Evolutionary conservation across 2,113 vertebrate genomes (phyloP).

Genomic region (Hydropotes inermis): DNA sequence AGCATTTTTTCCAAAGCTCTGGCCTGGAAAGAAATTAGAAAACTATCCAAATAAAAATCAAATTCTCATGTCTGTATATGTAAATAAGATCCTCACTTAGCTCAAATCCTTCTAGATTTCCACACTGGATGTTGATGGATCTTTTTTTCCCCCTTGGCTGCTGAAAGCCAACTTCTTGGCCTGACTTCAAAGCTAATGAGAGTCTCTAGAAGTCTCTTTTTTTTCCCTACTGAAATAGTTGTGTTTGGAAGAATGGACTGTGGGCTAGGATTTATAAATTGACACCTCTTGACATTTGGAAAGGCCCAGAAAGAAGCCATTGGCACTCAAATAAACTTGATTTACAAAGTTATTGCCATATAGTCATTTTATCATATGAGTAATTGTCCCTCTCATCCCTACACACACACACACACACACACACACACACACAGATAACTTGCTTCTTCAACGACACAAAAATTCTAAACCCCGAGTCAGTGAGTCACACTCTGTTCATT

Average conservation of each 20-base stretch:
- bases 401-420: neutral
- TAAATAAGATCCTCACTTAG: neutral
- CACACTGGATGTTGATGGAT: neutral
- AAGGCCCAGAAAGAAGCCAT: neutral
- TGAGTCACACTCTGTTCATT: neutral
- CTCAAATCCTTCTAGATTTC: neutral
- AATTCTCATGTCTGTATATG: neutral
- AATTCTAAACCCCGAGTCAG: neutral
- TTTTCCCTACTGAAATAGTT: neutral
- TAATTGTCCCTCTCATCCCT: neutral
- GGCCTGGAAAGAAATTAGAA: slow-evolving; percentile 13
- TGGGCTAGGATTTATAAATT: neutral
- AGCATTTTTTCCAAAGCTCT: neutral
- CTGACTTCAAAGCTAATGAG: slow-evolving; percentile 7
- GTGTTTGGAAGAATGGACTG: neutral
- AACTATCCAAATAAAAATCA: slow-evolving; percentile 28
- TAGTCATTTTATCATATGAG: neutral
- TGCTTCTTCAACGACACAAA: neutral
- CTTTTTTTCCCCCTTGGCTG: neutral
- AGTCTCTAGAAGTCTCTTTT: neutral
- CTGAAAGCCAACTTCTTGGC: neutral
- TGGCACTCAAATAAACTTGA: neutral
- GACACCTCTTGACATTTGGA: neutral
- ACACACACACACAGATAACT: neutral
- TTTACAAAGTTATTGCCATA: neutral